Conservation (phyloP, 2,113 vertebrate genomes). For the Bucco capensis region DNA sequence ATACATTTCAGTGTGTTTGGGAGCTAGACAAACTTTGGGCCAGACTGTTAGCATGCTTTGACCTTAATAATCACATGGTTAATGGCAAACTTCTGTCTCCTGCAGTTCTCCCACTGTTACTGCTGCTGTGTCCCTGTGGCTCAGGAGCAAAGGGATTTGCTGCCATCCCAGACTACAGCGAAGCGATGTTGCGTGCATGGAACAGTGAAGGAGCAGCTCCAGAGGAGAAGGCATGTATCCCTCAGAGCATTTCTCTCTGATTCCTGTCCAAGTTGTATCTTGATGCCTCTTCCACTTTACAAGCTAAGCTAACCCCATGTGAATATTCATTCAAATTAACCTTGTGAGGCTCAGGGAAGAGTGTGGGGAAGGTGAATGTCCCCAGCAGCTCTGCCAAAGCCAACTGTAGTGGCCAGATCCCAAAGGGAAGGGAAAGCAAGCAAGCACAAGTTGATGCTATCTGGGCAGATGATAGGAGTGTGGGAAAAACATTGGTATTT, state of each 20-base stretch:
- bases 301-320: neutral
- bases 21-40: neutral
- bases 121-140: slow-evolving; percentile 72
- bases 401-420: neutral
- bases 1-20: neutral
- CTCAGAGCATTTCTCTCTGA: neutral
- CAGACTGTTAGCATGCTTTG: neutral
- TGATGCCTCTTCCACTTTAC: neutral
- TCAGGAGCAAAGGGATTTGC: slow-evolving; percentile 60
- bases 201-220: slow-evolving; percentile 78
- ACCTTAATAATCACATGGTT: neutral
- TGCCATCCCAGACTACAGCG: slow-evolving; percentile 61
- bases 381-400: neutral
- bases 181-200: slow-evolving; percentile 70
- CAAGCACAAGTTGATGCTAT: neutral
- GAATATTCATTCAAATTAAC: neutral
- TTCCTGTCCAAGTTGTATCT: neutral
- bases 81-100: neutral
- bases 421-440: neutral
- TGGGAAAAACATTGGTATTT: neutral
- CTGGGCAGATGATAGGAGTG: neutral
- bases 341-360: neutral
- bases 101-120: slow-evolving; percentile 71
- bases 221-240: slow-evolving; percentile 70
- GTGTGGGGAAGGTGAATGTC: neutral